Base-by-base conservation (phyloP, 2,888 invertebrate species). In the Temnothorax rugatulus region DNA sequence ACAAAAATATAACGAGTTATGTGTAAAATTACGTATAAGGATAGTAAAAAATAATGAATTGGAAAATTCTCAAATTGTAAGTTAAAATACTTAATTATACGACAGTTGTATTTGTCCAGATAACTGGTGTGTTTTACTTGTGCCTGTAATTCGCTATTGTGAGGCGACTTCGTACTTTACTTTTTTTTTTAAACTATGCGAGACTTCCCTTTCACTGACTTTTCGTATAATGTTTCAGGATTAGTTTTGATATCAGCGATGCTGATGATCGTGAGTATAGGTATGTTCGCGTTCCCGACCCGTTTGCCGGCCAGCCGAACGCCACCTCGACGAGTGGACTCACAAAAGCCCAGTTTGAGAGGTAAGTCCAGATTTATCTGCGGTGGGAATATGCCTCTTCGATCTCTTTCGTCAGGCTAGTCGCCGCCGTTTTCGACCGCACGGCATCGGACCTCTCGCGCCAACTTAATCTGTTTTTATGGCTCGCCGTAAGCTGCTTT, bases 241-340 rank as follows among this genome's bases (percentile, higher is more conserved):
- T 96, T 98, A 94, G 97, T 98, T 87, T 96, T 99, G 92, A 98
- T 99, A 92, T 97, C 98, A 1, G 96, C 97, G 1, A 96, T 98
- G 91, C 96, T 99, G 93, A 96, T 98, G 94, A 91, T 99, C 83
- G 97, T 98, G 82, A 97, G 98, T 1, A 95, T 97, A 76, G 97
- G 98, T 79, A 98, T 99, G 98, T 98, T 98, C 95, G 97, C 97
- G 89, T 99, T 99, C 95, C 99, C 99, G 84, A 96, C 97, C 88
- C 96, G 97, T 93, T 96, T 99, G 94, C 96, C 96, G 61, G 96
- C 96, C 81, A 95, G 95, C 85, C 94, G 95, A 82, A 87, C 92
- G 4, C 90, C 89, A 71, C 91, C 90, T 41, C 93, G 93, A 89
- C 90, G 94, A 11, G 93, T 95, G 52, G 95, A 95, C 50, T 94